A percentile compares a stretch with the other conserved stretches of the same genome.
These are phyloP conservation scores for Parnassius mnemosyne DNA, from an alignment of 2,888 invertebrate genomes.

Conservation along the genomic window DNA sequence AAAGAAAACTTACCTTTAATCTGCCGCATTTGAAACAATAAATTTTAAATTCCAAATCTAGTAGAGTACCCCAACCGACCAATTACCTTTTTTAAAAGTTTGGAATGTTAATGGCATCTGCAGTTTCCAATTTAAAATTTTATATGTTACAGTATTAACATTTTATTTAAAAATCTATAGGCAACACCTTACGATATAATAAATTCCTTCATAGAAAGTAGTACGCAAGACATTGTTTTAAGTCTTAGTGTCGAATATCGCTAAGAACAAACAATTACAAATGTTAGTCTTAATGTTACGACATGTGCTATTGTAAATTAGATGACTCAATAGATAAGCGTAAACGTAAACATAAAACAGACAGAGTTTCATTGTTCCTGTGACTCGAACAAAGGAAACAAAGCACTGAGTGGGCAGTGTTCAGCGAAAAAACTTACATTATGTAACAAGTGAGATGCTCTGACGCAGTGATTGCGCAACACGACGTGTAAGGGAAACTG, in stretches of 20 bases:
- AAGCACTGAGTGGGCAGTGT: conserved; percentile 51
- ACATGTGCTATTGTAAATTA: conserved; percentile 41
- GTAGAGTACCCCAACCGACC: neutral
- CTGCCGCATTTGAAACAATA: conserved; percentile 18
- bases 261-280: conserved; percentile 14
- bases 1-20: neutral
- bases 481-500: conserved; percentile 39
- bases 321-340: conserved; percentile 55
- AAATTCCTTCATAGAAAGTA: no score
- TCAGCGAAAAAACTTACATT: conserved; percentile 61
- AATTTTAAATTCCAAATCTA: conserved; percentile 14
- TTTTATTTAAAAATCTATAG: no score
- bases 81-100: conserved; percentile 14
- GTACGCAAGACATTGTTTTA: neutral
- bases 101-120: conserved; percentile 6
- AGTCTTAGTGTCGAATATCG: conserved; percentile 5
- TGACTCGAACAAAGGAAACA: conserved; percentile 38
- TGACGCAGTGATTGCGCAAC: conserved; percentile 53
- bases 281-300: conserved; percentile 28
- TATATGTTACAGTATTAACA: no score
- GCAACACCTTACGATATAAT: no score
- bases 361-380: conserved; percentile 59
- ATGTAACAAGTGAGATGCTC: conserved; percentile 53
- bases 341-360: conserved; percentile 54
- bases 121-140: no score